Base-by-base conservation (phyloP, 1,140 invertebrate genomes). In the Aethina tumida region DNA sequence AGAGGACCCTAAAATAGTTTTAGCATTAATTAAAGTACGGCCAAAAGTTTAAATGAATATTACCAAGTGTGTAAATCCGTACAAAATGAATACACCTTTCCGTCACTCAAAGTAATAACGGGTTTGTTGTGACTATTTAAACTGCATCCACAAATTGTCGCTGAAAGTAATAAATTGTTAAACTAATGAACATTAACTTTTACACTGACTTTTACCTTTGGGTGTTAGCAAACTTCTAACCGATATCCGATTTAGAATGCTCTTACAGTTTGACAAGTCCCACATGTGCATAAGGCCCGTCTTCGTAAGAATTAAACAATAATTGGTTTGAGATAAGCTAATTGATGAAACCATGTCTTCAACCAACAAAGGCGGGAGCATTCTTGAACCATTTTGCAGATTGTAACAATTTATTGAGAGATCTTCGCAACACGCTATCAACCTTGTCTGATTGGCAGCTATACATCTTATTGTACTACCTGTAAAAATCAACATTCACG, bases 21-120 rank as follows among this genome's bases (percentile, higher is more conserved):
- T 9, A 22, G 9, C 5, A 36, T 15, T 4, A 42, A 21, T 20
- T 15, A 29, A 14, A 13, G 21, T 20, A 3, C 10, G 19, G n/a
- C 41, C 19, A 30, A 34, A 22, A 47, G 37, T 27, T 28, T 35
- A 28, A 28, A 30, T 16, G 8, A 35, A 36, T 32, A 45, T 66
- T 60, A 79, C 82, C 81, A 84, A 7, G 71, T 65, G 38, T 67
- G 68, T 33, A 83, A 58, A 45, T 77, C 73, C 31, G 65, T 53
- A 43, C 70, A 73, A 50, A 74, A 84, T 14, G 77, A 71, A 51
- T 77, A 84, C 13, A 74, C 73, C 60, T 74, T 74, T 7, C 79
- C 77, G 49, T 73, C 79, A 9, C 70, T 77, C 10, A 84, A 57
- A 17, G 75, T 69, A 32, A 84, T 60, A 36, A 82, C 58, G 1